A percentile compares a stretch with the other conserved stretches of the same genome.
Evolutionary conservation across 2,888 invertebrate species (phyloP).

Genomic region (Cistogaster globosa): DNA sequence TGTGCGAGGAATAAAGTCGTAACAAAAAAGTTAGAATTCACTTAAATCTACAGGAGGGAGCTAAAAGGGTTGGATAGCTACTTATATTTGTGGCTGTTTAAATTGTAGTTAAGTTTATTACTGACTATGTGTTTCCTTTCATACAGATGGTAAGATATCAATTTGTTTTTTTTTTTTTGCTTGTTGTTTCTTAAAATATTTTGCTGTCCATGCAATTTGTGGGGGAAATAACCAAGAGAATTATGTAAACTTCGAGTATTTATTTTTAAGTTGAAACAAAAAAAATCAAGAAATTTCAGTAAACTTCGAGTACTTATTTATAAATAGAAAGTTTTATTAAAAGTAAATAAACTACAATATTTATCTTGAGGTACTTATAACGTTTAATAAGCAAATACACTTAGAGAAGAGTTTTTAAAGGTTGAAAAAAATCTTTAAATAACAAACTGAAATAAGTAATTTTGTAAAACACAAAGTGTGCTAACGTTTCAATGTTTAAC

Average conservation of each 20-base stretch:
- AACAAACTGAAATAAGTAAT: too few relatives aligned
- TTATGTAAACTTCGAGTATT: constrained; percentile 29
- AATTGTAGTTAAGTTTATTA: constrained; percentile 35
- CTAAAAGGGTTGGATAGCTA: not conserved
- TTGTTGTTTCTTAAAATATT: too few relatives aligned
- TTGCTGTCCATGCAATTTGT: not conserved
- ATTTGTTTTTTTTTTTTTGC: not conserved
- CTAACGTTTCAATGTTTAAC: too few relatives aligned
- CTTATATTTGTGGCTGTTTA: not conserved
- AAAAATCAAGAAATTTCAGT: constrained; percentile 8
- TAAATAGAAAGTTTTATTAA: constrained; percentile 16
- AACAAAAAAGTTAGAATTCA: not conserved
- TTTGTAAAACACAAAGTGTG: too few relatives aligned
- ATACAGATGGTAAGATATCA: constrained; percentile 2
- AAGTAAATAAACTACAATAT: constrained; percentile 35
- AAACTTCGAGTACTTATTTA: constrained; percentile 27
- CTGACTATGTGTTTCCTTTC: constrained; percentile 31
- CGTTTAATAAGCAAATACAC: not conserved
- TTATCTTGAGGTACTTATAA: constrained; percentile 21
- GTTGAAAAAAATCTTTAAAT: too few relatives aligned
- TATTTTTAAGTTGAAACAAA: constrained; percentile 28
- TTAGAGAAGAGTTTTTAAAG: not conserved
- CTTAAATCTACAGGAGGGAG: not conserved
- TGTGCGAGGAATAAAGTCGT: constrained; percentile 8
- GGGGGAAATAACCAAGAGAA: not conserved